Percentiles rank a stretch among this genome's conserved stretches.
phyloP scores from a whole-genome alignment of 2,797 vertebrate genomes.

The Mormyrus hasselquistii region DNA sequence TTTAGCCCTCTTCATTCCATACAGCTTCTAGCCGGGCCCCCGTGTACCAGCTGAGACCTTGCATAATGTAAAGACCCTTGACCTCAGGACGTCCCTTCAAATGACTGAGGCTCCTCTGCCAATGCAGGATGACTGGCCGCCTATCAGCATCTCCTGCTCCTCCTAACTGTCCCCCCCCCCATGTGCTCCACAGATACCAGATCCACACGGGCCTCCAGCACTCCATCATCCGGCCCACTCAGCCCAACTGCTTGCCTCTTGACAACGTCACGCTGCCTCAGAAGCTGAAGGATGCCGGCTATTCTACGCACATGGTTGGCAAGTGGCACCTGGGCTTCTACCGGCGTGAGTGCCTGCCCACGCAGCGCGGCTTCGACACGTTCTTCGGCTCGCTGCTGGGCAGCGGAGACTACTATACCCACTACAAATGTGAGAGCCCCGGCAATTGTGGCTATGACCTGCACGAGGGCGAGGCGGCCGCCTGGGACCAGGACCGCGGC shows the following conservation, averaged over 20 bases:
- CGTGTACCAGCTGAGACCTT: background rate
- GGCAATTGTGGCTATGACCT: slow-evolving; percentile 91
- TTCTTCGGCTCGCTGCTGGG: slow-evolving; percentile 92
- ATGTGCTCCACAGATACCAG: slow-evolving; percentile 74
- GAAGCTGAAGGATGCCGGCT: slow-evolving; percentile 85
- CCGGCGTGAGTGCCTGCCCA: slow-evolving; percentile 87
- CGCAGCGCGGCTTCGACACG: slow-evolving; percentile 85
- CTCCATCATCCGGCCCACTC: slow-evolving; percentile 87
- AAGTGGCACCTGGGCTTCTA: slow-evolving; percentile 99
- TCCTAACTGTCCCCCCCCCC: background rate
- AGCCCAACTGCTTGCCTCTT: slow-evolving; percentile 90
- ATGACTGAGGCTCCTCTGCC: background rate
- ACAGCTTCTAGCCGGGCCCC: background rate
- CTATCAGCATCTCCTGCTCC: background rate
- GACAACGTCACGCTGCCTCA: slow-evolving; percentile 88
- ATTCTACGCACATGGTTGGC: slow-evolving; percentile 95
- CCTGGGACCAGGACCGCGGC: slow-evolving; percentile 86
- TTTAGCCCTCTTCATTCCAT: background rate
- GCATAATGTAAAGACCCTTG: background rate
- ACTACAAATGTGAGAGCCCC: slow-evolving; percentile 90
- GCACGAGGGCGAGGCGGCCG: slow-evolving; percentile 84
- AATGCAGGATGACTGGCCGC: background rate
- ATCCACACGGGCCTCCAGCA: slow-evolving; percentile 98
- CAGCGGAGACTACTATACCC: slow-evolving; percentile 92
- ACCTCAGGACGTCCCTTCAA: background rate